phyloP scores from a whole-genome alignment of 2,888 invertebrate species.

The Drosophila buzzatii region DNA sequence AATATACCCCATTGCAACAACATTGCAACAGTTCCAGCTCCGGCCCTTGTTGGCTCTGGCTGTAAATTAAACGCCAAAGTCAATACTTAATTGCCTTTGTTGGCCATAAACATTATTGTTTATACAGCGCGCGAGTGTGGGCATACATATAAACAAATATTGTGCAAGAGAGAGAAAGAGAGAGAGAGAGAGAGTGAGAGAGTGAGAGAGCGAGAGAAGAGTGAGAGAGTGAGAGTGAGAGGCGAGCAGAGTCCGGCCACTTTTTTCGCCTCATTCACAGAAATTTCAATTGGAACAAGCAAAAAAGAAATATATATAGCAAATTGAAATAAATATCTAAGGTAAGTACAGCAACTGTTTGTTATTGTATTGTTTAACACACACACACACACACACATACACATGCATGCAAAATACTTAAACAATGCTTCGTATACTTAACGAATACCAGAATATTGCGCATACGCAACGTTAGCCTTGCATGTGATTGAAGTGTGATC shows the following conservation, averaged over 20 bases:
- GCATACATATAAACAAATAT: slow-evolving; percentile 42
- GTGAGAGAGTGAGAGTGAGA: background rate
- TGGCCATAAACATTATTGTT: slow-evolving; percentile 52
- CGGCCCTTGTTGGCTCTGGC: background rate
- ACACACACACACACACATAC: background rate
- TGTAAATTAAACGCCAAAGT: slow-evolving; percentile 51
- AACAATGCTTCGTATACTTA: background rate
- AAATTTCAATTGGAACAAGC: slow-evolving; percentile 30
- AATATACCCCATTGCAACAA: slow-evolving; percentile 3
- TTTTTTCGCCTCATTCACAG: slow-evolving; percentile 7
- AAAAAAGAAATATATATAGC: slow-evolving; percentile 1
- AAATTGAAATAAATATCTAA: slow-evolving; percentile 12
- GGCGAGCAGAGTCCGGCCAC: background rate
- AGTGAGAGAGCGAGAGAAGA: background rate
- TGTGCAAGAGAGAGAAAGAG: slow-evolving; percentile 1
- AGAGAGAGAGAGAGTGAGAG: background rate
- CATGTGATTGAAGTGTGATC: background rate
- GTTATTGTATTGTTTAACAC: slow-evolving; percentile 25
- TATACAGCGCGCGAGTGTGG: slow-evolving; percentile 35
- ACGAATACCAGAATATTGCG: background rate
- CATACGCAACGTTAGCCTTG: slow-evolving; percentile 2
- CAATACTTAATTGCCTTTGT: slow-evolving; percentile 53
- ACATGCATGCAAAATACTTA: background rate
- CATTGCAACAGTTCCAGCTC: no score
- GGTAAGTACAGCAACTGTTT: slow-evolving; percentile 17